A percentile compares a stretch with the other conserved stretches of the same genome.
These are phyloP conservation scores for Calonectris borealis DNA, from an alignment of 2,113 vertebrate genomes.

Conservation along the genomic window DNA sequence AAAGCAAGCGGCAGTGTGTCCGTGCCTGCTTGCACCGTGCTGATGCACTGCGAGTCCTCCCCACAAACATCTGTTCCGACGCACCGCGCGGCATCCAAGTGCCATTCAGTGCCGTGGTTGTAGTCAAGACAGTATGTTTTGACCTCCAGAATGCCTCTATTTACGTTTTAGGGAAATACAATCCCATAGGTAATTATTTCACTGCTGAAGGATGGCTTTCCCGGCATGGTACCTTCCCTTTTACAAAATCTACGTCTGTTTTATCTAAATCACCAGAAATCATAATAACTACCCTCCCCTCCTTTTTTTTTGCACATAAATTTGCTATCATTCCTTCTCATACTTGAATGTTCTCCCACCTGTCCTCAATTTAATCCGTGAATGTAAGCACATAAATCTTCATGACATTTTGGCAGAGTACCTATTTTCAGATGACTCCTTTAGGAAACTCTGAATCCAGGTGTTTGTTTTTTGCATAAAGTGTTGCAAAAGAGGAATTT, in stretches of 20 bases:
- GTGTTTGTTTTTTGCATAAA: constrained; percentile 79
- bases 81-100: background rate
- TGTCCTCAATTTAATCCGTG: constrained; percentile 83
- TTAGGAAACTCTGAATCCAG: constrained; percentile 81
- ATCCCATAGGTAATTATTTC: constrained; percentile 65
- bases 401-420: constrained; percentile 80
- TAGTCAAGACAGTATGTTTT: background rate
- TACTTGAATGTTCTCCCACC: constrained; percentile 79
- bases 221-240: background rate
- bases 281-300: constrained; percentile 32
- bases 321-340: constrained; percentile 75
- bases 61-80: background rate
- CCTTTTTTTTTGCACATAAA: constrained; percentile 44
- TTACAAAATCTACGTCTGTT: constrained; percentile 47
- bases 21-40: background rate
- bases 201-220: constrained; percentile 68
- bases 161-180: constrained; percentile 50
- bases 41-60: background rate
- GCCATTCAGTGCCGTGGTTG: background rate
- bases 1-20: background rate
- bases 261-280: constrained; percentile 72
- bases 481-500: constrained; percentile 76
- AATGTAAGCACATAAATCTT: constrained; percentile 83
- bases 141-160: constrained; percentile 10
- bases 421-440: constrained; percentile 80